Evolutionary conservation across 2,888 invertebrate species (phyloP).

Genomic region (Drosophila rubida): DNA sequence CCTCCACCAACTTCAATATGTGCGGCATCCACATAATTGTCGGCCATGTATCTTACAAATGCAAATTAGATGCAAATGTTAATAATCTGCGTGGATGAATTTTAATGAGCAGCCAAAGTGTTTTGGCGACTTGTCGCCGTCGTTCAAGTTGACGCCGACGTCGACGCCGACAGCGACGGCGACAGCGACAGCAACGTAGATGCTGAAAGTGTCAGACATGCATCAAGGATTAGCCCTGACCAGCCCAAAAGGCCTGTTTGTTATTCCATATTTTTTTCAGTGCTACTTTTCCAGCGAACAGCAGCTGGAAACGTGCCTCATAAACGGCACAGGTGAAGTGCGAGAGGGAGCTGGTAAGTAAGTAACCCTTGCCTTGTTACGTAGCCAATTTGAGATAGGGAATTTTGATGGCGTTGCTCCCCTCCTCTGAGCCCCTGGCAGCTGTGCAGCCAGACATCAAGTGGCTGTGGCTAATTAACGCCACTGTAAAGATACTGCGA

Average conservation of each 20-base stretch:
- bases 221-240: constrained; percentile 70
- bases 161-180: neutral
- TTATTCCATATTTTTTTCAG: neutral
- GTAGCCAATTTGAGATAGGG: constrained; percentile 55
- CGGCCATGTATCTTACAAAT: constrained; percentile 81
- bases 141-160: constrained; percentile 11
- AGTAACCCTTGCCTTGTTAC: constrained; percentile 57
- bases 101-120: constrained; percentile 76
- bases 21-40: constrained; percentile 76
- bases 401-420: constrained; percentile 30
- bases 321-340: constrained; percentile 43
- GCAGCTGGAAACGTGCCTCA: constrained; percentile 56
- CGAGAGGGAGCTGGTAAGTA: neutral
- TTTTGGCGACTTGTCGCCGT: constrained; percentile 66
- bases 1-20: constrained; percentile 49
- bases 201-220: constrained; percentile 64
- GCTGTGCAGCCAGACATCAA: constrained; percentile 62
- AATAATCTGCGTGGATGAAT: constrained; percentile 80
- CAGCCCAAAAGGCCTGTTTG: constrained; percentile 33
- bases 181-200: neutral
- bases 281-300: constrained; percentile 37
- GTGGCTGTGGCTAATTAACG: constrained; percentile 81
- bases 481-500: constrained; percentile 57
- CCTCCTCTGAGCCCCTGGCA: constrained; percentile 25
- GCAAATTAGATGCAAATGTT: constrained; percentile 80